Base-by-base conservation (phyloP, 1,140 invertebrate species). In the Wiebesia pumilae region DNA sequence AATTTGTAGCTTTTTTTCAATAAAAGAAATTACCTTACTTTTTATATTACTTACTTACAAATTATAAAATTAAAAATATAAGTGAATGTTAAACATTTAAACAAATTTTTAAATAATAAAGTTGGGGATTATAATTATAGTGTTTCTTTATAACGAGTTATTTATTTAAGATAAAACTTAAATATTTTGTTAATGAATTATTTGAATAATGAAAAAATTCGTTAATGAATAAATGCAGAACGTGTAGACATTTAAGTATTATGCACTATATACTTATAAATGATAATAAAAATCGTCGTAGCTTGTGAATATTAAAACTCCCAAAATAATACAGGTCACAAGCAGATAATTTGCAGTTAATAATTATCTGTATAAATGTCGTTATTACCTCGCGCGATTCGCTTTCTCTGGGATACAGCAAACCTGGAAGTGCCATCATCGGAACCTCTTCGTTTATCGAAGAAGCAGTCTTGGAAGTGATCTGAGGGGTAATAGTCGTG, bases 391-490 rank as follows among this genome's bases (percentile, higher is more conserved):
- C 96, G 87, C 98, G 94, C 0, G 96, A 97, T 92, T 97, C 96
- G 9, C 97, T 97, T 88, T 98, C 97, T 82, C 95, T 93, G 0
- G 98, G 98, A 93, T 97, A 98, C 0, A 99, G 93, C 51, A 97
- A 94, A 30, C 96, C 96, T 24, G 92, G 90, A 83, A 94, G 89
- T 12, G 83, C 21, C 27, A 81, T 38, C 24, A 79, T 40, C 27
- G 87, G 30, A 71, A 77, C 81, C 54, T 90, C 89, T n/a, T 90
- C 90, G 0, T 75, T 62, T 27, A 62, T 79, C 30, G 87, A 43
- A 40, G 71, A 71, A 3, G n/a, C n/a, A 24, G n/a, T 75, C 21
- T 21, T 3, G 21, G 71, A 43, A 19, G 38, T 3, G 71, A 35
- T 75, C 38, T 3, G 0, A 19, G 21, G 7, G 6, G 38, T 6